phyloP scores from a whole-genome alignment of 2,888 invertebrate species.

The Callyntrura guangdongensis region DNA sequence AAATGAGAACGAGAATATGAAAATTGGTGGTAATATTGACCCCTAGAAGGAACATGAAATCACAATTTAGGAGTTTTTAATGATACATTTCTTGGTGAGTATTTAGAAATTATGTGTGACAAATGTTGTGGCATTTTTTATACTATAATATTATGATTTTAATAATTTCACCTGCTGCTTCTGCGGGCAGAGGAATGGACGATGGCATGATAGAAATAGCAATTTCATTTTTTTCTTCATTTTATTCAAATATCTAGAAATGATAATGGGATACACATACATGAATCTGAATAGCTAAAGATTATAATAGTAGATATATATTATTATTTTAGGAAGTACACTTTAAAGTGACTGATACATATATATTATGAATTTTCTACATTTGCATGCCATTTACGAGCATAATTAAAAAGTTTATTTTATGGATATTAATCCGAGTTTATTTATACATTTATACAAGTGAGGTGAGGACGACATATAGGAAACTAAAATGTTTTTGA shows the following conservation, averaged over 20 bases:
- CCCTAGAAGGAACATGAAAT: too few relatives aligned
- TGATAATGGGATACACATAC: slow-evolving; percentile 9
- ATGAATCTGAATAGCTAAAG: not conserved
- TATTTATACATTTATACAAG: not conserved
- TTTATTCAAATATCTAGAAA: slow-evolving; percentile 29
- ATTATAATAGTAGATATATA: not conserved
- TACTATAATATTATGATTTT: too few relatives aligned
- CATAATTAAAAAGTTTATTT: not conserved
- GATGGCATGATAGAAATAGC: not conserved
- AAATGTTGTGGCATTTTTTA: too few relatives aligned
- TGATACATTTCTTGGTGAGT: too few relatives aligned
- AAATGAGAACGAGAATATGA: too few relatives aligned
- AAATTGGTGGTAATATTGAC: too few relatives aligned
- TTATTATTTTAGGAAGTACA: not conserved
- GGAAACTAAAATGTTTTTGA: not conserved
- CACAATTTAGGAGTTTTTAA: too few relatives aligned
- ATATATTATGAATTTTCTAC: not conserved
- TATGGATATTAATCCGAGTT: not conserved
- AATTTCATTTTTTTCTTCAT: not conserved
- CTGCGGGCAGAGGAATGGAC: too few relatives aligned
- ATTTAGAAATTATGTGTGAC: too few relatives aligned
- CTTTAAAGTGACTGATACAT: slow-evolving; percentile 16
- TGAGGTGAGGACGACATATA: not conserved
- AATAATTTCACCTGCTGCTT: too few relatives aligned
- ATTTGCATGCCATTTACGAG: not conserved